Percentiles rank a stretch among this genome's conserved stretches.
Conservation (phyloP, 2,888 invertebrate species). For the Spisula solida region DNA sequence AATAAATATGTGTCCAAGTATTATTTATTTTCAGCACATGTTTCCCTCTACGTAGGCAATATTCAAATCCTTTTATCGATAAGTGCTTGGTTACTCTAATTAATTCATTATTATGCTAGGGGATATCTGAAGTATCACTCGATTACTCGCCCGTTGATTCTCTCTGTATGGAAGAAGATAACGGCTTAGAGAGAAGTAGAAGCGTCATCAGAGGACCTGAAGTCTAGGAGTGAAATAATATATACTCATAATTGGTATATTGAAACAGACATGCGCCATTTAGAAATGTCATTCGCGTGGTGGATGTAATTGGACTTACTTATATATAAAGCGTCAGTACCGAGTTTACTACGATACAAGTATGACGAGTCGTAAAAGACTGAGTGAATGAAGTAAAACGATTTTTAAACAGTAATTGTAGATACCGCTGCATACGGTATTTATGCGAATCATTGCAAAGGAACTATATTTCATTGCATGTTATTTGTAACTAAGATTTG, state of each 20-base stretch:
- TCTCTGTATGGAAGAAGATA: background rate
- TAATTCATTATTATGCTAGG: background rate
- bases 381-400: background rate
- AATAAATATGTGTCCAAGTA: background rate
- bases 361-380: background rate
- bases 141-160: background rate
- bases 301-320: constrained; percentile 10
- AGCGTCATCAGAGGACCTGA: background rate
- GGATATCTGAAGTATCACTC: background rate
- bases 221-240: background rate
- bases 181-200: background rate
- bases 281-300: background rate
- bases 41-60: background rate
- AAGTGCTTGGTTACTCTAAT: background rate
- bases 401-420: background rate
- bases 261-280: background rate
- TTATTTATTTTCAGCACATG: background rate
- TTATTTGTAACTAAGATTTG: background rate
- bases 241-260: constrained; percentile 3
- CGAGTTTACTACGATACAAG: background rate
- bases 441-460: background rate
- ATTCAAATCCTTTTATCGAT: background rate
- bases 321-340: background rate
- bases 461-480: background rate
- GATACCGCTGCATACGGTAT: background rate